Evolutionary conservation across 2,797 vertebrate species (phyloP), one percentile per base, ranked within the genome.

Genomic region (Chloroceryle amazona): DNA sequence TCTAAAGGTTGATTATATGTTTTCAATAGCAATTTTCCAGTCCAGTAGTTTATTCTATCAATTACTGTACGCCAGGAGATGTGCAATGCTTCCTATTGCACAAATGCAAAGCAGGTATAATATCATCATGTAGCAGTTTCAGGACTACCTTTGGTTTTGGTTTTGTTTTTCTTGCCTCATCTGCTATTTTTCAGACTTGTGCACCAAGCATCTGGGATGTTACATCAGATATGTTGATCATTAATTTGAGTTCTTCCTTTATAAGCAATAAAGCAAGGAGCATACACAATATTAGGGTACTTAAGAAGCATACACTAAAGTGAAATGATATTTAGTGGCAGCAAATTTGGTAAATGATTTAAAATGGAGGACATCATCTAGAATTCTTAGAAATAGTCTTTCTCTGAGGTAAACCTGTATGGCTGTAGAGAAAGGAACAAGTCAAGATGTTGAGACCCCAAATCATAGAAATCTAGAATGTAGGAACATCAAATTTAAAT

Each of bases 21-120:
- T 91, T 95, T 92, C 93, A 92, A 39, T 92, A 94, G 73, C 95
- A 93, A 82, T 97, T 97, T 96, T 96, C 93, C 67, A 96, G 82
- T 54, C 80, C 71, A 90, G 14, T 23, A 71, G 74, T 76, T 95
- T 75, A 80, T 71, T 13, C 21, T 73, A 82, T 80, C 94, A 90
- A 65, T 90, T 86, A 66, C 60, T 68, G 41, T 33, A 22, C 28
- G 9, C 52, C 41, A 60, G 46, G 44, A 72, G 35, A 65, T 66
- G 66, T 89, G 78, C 55, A 68, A 41, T n/a, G 55, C 66, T 35
- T 71, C 61, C 62, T 86, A 12, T 28, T 73, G 66, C 76, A 79
- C 51, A 68, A 83, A 89, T 65, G n/a, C 35, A 83, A 68, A 31
- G 70, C 62, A 66, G 67, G 58, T 72, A 55, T 2, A 44, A 6